These are phyloP conservation scores for Paraplagusia blochii DNA, from an alignment of 2,113 vertebrate species.

Conservation along the genomic window DNA sequence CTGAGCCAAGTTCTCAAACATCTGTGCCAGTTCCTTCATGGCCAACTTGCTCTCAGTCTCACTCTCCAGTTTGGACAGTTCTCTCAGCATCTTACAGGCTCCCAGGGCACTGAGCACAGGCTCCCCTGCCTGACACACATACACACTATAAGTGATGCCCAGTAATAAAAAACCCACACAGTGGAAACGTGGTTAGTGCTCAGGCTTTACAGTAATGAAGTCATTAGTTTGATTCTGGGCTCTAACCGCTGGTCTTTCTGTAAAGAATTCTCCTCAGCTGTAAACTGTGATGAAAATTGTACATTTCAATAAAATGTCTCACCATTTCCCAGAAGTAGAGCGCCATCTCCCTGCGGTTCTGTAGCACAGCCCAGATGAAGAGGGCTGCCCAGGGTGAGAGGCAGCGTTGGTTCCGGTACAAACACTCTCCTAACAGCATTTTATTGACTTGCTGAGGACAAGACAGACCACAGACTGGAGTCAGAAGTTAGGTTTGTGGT, in stretches of 20 bases:
- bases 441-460: constrained; percentile 44
- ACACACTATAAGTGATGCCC: background rate
- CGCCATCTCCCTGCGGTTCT: constrained; percentile 86
- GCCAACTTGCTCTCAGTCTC: constrained; percentile 77
- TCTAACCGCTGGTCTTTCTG: no score
- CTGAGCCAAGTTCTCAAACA: constrained; percentile 82
- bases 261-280: no score
- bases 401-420: constrained; percentile 33
- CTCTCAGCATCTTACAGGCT: constrained; percentile 81
- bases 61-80: constrained; percentile 78
- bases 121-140: constrained; percentile 72
- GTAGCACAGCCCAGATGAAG: constrained; percentile 86
- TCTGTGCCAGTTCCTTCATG: constrained; percentile 81
- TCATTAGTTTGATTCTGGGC: no score
- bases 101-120: constrained; percentile 81
- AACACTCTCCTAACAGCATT: constrained; percentile 38
- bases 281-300: no score
- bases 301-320: constrained; percentile 16
- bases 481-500: no score
- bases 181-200: no score
- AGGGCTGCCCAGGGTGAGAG: constrained; percentile 81
- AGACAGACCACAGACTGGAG: background rate
- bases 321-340: constrained; percentile 92
- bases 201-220: no score
- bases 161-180: no score